phyloP scores from a whole-genome alignment of 2,888 invertebrate genomes.

The Hyppa rectilinea region DNA sequence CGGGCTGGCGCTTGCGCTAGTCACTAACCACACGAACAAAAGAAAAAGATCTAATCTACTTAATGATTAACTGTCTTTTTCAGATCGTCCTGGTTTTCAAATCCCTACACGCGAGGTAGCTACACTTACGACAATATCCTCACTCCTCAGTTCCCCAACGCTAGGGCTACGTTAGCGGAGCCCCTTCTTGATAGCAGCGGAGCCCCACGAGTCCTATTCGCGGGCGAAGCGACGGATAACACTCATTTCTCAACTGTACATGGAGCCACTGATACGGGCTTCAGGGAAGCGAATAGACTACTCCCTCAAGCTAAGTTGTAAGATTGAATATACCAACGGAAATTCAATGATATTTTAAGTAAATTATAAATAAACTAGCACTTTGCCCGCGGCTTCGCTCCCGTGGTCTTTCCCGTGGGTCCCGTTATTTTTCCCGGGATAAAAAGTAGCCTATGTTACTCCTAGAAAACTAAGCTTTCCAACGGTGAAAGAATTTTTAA shows the following conservation, averaged over 20 bases:
- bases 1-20: no score
- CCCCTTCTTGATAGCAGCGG: slow-evolving; percentile 89
- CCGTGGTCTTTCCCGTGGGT: no score
- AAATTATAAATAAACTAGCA: no score
- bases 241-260: slow-evolving; percentile 93
- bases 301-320: slow-evolving; percentile 50
- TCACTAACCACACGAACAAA: no score
- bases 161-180: slow-evolving; percentile 88
- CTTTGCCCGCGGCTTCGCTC: no score
- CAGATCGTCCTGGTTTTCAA: slow-evolving; percentile 93
- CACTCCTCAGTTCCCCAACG: slow-evolving; percentile 87
- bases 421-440: no score
- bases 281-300: slow-evolving; percentile 90
- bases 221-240: slow-evolving; percentile 90
- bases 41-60: no score
- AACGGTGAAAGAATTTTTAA: no score
- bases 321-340: neutral
- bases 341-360: slow-evolving; percentile 4
- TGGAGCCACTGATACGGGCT: slow-evolving; percentile 93
- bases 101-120: slow-evolving; percentile 93
- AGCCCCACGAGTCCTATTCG: slow-evolving; percentile 89
- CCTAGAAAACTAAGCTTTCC: no score
- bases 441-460: no score
- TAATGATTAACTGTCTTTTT: no score
- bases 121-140: slow-evolving; percentile 92